phyloP scores from a whole-genome alignment of 2,888 invertebrate genomes.

The Ophion slaviceki region DNA sequence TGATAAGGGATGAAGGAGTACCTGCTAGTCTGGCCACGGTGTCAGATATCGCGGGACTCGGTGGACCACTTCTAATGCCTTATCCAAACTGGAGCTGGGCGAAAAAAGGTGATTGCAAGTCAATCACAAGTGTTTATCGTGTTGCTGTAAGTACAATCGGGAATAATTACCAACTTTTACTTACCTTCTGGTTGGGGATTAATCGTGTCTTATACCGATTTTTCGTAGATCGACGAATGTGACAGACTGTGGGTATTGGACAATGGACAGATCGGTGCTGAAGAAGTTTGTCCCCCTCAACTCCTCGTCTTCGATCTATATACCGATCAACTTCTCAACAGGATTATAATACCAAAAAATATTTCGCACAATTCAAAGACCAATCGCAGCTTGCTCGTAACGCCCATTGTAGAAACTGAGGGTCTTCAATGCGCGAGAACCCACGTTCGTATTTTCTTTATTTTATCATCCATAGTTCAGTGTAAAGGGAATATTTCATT shows the following conservation, averaged over 20 bases:
- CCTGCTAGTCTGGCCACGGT: slow-evolving; percentile 89
- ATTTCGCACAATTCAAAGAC: slow-evolving; percentile 64
- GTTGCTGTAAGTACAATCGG: slow-evolving; percentile 86
- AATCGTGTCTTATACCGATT: neutral
- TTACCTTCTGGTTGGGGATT: neutral
- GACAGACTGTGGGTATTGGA: slow-evolving; percentile 90
- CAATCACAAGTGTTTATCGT: slow-evolving; percentile 90
- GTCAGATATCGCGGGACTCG: slow-evolving; percentile 78
- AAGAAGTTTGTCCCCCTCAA: slow-evolving; percentile 88
- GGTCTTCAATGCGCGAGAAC: slow-evolving; percentile 60
- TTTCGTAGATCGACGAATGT: slow-evolving; percentile 85
- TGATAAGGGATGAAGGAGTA: slow-evolving; percentile 87
- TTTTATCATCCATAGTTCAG: neutral
- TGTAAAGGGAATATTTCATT: neutral
- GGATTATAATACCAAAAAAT: slow-evolving; percentile 67
- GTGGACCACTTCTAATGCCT: slow-evolving; percentile 85
- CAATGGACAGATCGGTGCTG: slow-evolving; percentile 86
- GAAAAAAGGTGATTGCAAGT: slow-evolving; percentile 86
- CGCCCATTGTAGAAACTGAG: slow-evolving; percentile 71
- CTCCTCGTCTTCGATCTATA: slow-evolving; percentile 89
- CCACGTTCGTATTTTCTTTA: slow-evolving; percentile 65
- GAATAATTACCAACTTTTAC: neutral
- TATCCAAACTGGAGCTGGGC: slow-evolving; percentile 88
- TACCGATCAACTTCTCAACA: slow-evolving; percentile 80
- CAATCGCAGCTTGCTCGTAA: slow-evolving; percentile 70